These are phyloP conservation scores for Globia sparganii DNA, from an alignment of 2,888 invertebrate species.

Conservation along the genomic window DNA sequence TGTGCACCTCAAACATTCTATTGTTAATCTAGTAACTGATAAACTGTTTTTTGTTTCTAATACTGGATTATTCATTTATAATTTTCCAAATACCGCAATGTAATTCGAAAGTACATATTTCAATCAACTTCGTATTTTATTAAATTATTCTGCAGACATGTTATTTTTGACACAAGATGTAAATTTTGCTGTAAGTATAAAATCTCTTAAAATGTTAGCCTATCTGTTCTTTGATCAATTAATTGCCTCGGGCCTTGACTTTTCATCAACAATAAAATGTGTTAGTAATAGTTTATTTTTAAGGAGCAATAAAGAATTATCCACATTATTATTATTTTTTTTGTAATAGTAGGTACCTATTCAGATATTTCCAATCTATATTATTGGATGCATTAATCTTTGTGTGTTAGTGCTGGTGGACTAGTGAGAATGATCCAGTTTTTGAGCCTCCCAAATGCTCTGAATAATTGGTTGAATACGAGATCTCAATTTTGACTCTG, in stretches of 20 bases:
- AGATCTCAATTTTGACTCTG: not conserved
- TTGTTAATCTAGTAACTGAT: constrained; percentile 14
- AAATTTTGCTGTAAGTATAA: constrained; percentile 38
- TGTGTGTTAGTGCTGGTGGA: no score
- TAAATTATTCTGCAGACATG: constrained; percentile 19
- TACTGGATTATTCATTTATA: not conserved
- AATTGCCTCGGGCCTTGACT: constrained; percentile 7
- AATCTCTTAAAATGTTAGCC: constrained; percentile 26
- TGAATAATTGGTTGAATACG: not conserved
- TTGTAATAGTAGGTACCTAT: not conserved
- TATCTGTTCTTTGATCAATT: constrained; percentile 29
- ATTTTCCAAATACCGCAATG: constrained; percentile 27
- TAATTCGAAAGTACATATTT: constrained; percentile 42
- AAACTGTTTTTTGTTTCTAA: constrained; percentile 16
- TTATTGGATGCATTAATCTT: not conserved
- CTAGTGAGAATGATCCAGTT: no score
- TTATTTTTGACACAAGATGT: constrained; percentile 30
- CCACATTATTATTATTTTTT: not conserved
- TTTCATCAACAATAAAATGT: constrained; percentile 51
- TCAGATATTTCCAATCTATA: not conserved
- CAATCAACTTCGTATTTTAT: constrained; percentile 29
- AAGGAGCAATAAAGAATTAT: constrained; percentile 64
- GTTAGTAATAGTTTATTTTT: constrained; percentile 56
- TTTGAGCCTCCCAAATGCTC: not conserved
- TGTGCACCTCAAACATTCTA: constrained; percentile 7